Evolutionary conservation across 2,113 vertebrate species (phyloP).

Genomic region (Smithornis capensis): DNA sequence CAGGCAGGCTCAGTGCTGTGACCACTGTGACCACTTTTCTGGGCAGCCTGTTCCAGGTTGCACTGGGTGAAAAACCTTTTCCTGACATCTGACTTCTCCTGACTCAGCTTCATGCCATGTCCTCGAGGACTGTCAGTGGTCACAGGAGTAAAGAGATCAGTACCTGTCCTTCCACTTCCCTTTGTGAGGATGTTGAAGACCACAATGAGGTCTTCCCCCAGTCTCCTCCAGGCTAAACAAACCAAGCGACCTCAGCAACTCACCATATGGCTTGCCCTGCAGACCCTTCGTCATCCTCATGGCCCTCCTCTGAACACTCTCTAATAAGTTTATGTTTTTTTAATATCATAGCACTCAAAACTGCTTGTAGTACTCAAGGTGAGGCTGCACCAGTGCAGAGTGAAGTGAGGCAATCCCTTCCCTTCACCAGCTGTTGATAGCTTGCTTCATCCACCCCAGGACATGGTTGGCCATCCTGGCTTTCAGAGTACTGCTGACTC

Average conservation of each 20-base stretch:
- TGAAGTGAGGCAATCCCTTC: fast-evolving
- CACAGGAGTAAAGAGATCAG: background rate
- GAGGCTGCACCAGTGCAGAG: fast-evolving
- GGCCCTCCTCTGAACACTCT: fast-evolving
- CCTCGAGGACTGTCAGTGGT: background rate
- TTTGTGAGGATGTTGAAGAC: background rate
- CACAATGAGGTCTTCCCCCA: background rate
- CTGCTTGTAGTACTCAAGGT: fast-evolving
- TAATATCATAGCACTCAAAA: fast-evolving
- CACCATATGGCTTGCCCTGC: fast-evolving
- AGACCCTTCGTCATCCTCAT: background rate
- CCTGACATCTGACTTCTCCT: background rate
- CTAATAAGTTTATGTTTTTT: background rate
- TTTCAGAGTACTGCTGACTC: background rate
- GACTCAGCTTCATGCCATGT: background rate
- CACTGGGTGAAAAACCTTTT: background rate
- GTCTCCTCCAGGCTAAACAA: background rate
- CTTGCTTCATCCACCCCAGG: background rate
- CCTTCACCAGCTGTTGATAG: fast-evolving
- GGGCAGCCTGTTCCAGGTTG: background rate
- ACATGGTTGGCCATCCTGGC: background rate
- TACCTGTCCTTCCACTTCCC: background rate
- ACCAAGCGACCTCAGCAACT: background rate
- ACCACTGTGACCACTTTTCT: background rate
- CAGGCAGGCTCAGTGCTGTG: background rate